Base-by-base conservation (phyloP, 2,888 invertebrate species). In the Limnephilus rhombicus region DNA sequence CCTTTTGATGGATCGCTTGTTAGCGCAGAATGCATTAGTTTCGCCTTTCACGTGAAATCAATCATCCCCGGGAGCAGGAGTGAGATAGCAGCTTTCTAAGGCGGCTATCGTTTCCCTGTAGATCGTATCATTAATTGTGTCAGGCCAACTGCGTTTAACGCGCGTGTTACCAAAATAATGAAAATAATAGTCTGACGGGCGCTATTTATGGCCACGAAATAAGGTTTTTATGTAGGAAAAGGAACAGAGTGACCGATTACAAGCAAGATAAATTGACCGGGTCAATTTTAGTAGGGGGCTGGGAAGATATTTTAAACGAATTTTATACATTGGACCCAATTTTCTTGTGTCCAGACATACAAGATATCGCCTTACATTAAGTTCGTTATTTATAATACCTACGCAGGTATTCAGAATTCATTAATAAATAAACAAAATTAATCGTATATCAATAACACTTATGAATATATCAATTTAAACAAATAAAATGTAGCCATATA, bases 181-280 rank as follows among this genome's bases (percentile, higher is more conserved):
- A 29, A 41, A 89, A 49, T 83, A 83, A 90, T 90, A 53, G 83
- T 24, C 31, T 45, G 49, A 53, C 90, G n/a, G 41, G 83, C 89
- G 49, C 24, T 90, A 83, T 83, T 90, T 90, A 90, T 53, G 82
- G n/a, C 53, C 83, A 24, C 53, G 5, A 80, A 83, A 89, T 68
- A 89, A 49, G 53, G 49, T 83, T 90, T 90, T 83, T 90, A 49
- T 90, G 90, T 90, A 49, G 34, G 34, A 88, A 88, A n/a, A 18
- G 68, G 53, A 87, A 87, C n/a, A 12, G 87, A 87, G 80, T 89
- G 89, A 80, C 89, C 89, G 89, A 89, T 89, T 87, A 87, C 85
- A 87, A 2, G 87, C n/a, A 31, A 88, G 53, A 68, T 53, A 86
- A 45, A 86, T 24, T 29, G n/a, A 45, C 13, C 86, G 37, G 83